phyloP scores from a whole-genome alignment of 2,797 vertebrate species.

The Peromyscus attwateri region DNA sequence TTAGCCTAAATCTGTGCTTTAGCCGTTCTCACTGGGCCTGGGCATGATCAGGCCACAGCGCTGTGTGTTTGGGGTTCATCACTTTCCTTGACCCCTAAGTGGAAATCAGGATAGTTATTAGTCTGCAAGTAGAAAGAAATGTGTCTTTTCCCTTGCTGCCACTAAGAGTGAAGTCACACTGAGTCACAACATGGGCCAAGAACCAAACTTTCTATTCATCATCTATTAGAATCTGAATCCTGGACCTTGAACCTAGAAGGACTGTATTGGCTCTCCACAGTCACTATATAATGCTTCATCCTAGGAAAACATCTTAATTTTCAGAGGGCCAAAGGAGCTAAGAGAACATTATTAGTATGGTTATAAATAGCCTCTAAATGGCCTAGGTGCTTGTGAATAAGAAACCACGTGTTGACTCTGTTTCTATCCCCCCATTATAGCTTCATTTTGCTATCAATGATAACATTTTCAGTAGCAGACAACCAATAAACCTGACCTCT shows the following conservation, averaged over 20 bases:
- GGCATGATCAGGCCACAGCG: neutral
- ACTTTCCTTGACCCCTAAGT: neutral
- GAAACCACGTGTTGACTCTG: neutral
- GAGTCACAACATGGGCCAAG: neutral
- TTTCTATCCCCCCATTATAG: neutral
- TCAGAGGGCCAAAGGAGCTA: neutral
- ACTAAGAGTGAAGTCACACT: neutral
- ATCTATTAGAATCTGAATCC: neutral
- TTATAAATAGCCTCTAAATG: neutral
- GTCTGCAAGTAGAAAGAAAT: constrained; percentile 12
- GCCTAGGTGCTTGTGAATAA: neutral
- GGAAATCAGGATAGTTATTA: constrained; percentile 20
- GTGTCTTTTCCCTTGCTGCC: neutral
- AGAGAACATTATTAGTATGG: neutral
- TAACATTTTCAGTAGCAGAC: neutral
- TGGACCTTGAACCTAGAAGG: constrained; percentile 42
- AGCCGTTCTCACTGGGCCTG: neutral
- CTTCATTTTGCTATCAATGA: constrained; percentile 5
- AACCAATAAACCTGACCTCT: neutral
- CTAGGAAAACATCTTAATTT: neutral
- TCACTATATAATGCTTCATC: neutral
- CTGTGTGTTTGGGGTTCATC: neutral
- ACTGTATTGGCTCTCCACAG: neutral
- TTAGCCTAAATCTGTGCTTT: neutral
- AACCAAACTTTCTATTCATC: constrained; percentile 18